Percentiles rank a stretch among this genome's conserved stretches.
These are phyloP conservation scores for Athene noctua DNA, from an alignment of 2,113 vertebrate species.

Conservation along the genomic window DNA sequence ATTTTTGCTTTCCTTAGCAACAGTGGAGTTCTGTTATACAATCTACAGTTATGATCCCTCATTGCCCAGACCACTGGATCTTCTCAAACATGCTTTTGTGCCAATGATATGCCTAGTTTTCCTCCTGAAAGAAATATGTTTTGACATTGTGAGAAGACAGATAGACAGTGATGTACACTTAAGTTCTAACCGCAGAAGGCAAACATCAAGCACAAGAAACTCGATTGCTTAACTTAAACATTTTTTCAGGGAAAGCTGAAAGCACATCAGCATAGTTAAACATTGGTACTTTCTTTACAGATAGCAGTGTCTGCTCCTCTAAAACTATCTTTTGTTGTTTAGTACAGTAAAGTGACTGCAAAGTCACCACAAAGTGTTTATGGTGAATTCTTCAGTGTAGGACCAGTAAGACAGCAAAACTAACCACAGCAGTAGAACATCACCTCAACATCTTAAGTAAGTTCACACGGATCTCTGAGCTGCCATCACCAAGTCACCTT, in stretches of 20 bases:
- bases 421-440: background rate
- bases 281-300: background rate
- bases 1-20: background rate
- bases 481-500: background rate
- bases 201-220: too few species aligned
- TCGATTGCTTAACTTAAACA: too few species aligned
- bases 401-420: background rate
- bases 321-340: background rate
- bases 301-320: background rate
- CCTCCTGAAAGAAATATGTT: background rate
- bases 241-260: background rate
- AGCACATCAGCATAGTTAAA: background rate
- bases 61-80: background rate
- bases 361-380: background rate
- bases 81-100: background rate
- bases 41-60: background rate
- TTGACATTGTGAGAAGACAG: background rate
- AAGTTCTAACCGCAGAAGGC: background rate
- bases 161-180: background rate
- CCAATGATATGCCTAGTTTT: background rate
- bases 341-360: background rate
- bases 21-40: background rate
- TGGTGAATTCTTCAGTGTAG: background rate
- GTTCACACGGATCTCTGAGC: background rate
- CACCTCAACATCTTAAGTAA: background rate